Evolutionary conservation across 2,797 vertebrate species (phyloP).

Genomic region (Eulemur mongoz): DNA sequence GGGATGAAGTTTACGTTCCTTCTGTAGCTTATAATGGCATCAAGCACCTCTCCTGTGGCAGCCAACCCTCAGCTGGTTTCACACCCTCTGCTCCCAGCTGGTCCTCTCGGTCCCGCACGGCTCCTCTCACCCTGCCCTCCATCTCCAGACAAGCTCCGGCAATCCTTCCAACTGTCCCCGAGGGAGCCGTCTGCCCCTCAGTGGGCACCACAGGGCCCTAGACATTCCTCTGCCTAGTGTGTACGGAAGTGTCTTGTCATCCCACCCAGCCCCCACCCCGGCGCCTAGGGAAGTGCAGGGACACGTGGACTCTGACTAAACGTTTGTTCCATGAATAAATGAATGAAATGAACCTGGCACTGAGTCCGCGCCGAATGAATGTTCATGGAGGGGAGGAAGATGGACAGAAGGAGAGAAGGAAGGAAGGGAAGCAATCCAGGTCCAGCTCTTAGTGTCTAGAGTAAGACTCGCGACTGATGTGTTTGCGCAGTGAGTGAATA

Average conservation of each 20-base stretch:
- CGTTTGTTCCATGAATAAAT: background rate
- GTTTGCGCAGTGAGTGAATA: background rate
- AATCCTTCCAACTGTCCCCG: background rate
- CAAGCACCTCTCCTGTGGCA: background rate
- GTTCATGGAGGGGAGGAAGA: background rate
- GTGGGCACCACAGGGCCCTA: rapidly evolving
- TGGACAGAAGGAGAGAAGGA: background rate
- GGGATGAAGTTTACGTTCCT: too few relatives aligned
- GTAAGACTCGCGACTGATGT: background rate
- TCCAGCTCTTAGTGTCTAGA: background rate
- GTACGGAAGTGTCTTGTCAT: rapidly evolving
- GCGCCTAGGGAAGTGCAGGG: background rate
- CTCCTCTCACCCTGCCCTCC: background rate
- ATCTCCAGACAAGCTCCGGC: background rate
- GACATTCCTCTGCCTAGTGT: background rate
- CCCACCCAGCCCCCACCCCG: background rate
- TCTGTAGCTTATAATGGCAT: rapidly evolving
- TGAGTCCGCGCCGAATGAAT: background rate
- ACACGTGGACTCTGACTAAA: background rate
- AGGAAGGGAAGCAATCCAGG: background rate
- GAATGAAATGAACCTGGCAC: background rate
- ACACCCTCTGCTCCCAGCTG: background rate
- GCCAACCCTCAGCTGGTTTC: background rate
- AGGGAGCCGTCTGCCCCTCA: background rate
- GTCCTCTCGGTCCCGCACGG: rapidly evolving